phyloP scores from a whole-genome alignment of 30 jellyfish, hydroid and myxozoan species.

The Aurelia coerulea region DNA sequence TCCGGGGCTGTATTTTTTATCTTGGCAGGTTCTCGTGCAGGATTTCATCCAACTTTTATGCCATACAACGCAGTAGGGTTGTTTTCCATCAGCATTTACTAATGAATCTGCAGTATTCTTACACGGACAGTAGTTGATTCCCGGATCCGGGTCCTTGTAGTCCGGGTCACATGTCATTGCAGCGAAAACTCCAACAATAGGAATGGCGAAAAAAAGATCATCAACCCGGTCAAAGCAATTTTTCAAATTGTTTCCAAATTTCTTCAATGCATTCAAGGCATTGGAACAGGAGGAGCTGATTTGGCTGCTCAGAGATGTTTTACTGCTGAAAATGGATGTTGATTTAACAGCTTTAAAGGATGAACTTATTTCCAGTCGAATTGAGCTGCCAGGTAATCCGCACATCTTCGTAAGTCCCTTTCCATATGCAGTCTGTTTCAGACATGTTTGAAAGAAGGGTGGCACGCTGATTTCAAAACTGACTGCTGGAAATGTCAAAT shows the following conservation, averaged over 20 bases:
- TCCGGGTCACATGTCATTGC: conserved; percentile 23
- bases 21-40: conserved; percentile 11
- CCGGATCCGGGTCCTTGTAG: conserved; percentile 21
- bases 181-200: conserved; percentile 14
- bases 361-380: not conserved
- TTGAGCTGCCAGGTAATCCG: not conserved
- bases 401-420: too few species aligned
- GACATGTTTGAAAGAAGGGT: not conserved
- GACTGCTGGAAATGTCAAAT: not conserved
- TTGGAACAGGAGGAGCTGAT: not conserved
- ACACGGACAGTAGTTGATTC: conserved; percentile 28
- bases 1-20: conserved; percentile 9
- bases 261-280: too few species aligned
- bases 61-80: conserved; percentile 23
- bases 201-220: conserved; percentile 10
- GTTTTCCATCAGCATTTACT: conserved; percentile 1
- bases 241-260: not conserved
- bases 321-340: not conserved
- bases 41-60: conserved; percentile 10
- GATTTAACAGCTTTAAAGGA: not conserved
- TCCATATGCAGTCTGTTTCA: not conserved
- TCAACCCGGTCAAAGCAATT: conserved; percentile 18
- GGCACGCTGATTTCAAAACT: not conserved
- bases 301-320: conserved; percentile 1
- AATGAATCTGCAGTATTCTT: not conserved